phyloP scores from a whole-genome alignment of 2,888 invertebrate species.

The Cantharis lateralis region DNA sequence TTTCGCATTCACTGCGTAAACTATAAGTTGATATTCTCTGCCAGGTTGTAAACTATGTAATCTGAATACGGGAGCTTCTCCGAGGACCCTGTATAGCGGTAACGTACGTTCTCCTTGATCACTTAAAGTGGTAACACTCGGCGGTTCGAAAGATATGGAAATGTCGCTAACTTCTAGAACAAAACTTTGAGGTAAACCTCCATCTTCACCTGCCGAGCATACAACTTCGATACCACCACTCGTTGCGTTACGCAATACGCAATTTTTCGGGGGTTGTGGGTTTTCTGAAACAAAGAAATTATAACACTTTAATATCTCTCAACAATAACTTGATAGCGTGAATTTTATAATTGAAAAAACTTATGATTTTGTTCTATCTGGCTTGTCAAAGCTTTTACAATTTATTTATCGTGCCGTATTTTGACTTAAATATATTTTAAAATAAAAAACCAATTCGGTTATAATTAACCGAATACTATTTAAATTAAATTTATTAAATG shows the following conservation, averaged over 20 bases:
- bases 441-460: too few relatives aligned
- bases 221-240: slow-evolving; percentile 65
- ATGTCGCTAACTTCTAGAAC: slow-evolving; percentile 77
- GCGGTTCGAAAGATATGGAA: slow-evolving; percentile 55
- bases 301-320: neutral
- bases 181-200: slow-evolving; percentile 82
- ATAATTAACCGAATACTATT: too few relatives aligned
- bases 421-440: too few relatives aligned
- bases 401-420: neutral
- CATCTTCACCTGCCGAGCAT: slow-evolving; percentile 80
- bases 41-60: slow-evolving; percentile 77
- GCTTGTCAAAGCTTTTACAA: neutral
- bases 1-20: slow-evolving; percentile 82
- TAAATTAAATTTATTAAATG: too few relatives aligned
- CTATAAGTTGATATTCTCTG: slow-evolving; percentile 75
- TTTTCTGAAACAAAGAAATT: slow-evolving; percentile 63
- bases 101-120: slow-evolving; percentile 52
- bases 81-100: slow-evolving; percentile 63
- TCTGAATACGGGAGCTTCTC: slow-evolving; percentile 72
- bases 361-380: neutral
- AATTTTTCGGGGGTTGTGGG: slow-evolving; percentile 77
- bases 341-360: neutral
- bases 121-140: slow-evolving; percentile 54
- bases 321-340: neutral
- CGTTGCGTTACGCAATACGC: slow-evolving; percentile 71